Conservation (phyloP, 2,113 vertebrate genomes). For the Eclectus roratus region DNA sequence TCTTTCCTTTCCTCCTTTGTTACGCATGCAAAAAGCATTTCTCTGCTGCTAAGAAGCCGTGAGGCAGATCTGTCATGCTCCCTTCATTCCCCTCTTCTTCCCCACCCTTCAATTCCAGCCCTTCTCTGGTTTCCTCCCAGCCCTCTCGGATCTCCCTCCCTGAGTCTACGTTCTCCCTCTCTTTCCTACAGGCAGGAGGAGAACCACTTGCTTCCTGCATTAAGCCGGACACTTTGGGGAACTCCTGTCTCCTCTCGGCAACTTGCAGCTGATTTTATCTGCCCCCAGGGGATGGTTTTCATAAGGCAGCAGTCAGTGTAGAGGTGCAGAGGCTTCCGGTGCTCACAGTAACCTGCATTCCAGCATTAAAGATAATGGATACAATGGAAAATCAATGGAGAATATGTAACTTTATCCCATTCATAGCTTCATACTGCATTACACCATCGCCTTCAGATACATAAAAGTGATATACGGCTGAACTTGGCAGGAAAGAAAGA, state of each 20-base stretch:
- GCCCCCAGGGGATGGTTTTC: slow-evolving; percentile 14
- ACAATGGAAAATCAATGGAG: slow-evolving; percentile 67
- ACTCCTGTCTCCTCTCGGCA: slow-evolving; percentile 34
- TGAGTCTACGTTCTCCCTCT: not conserved
- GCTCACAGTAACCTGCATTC: slow-evolving; percentile 62
- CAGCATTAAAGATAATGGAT: slow-evolving; percentile 55
- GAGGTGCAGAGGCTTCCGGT: slow-evolving; percentile 67
- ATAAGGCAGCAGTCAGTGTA: slow-evolving; percentile 46
- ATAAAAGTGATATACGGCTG: slow-evolving; percentile 56
- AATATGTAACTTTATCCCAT: slow-evolving; percentile 57
- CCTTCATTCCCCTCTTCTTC: not conserved
- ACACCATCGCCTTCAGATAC: slow-evolving; percentile 24
- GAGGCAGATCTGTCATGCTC: not conserved
- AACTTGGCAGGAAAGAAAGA: slow-evolving; percentile 3
- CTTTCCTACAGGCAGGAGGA: not conserved
- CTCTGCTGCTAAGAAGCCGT: not conserved
- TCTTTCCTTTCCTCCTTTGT: not conserved
- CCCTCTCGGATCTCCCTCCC: not conserved
- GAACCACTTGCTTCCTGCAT: not conserved
- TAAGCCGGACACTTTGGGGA: not conserved
- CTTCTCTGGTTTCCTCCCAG: not conserved
- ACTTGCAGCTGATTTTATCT: slow-evolving; percentile 32
- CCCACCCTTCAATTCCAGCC: not conserved
- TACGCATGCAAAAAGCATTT: not conserved
- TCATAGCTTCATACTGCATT: slow-evolving; percentile 58